Conservation (phyloP, 1,140 invertebrate species). For the Eriosoma lanigerum region DNA sequence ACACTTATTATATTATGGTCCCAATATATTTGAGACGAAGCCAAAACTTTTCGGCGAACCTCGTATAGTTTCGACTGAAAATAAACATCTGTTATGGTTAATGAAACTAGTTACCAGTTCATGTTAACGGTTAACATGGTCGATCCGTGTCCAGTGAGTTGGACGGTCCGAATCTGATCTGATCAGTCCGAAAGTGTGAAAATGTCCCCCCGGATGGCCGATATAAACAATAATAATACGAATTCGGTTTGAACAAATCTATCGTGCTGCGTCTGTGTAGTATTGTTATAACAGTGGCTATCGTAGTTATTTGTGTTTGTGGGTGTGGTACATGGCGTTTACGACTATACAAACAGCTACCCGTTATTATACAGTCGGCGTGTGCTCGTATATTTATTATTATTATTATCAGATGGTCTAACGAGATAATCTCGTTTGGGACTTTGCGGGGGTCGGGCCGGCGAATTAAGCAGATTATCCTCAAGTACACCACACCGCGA, state of each 20-base stretch:
- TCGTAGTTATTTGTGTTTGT: neutral
- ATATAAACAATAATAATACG: neutral
- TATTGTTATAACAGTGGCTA: too few relatives aligned
- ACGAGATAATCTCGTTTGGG: constrained; percentile 49
- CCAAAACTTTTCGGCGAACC: too few relatives aligned
- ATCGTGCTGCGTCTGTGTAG: neutral
- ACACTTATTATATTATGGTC: too few relatives aligned
- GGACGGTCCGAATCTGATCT: neutral
- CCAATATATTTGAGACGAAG: too few relatives aligned
- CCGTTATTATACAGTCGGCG: constrained; percentile 3
- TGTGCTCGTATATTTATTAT: neutral
- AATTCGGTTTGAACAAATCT: neutral
- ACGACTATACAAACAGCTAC: neutral
- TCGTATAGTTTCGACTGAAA: too few relatives aligned
- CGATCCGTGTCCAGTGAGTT: neutral
- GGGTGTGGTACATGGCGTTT: constrained; percentile 19
- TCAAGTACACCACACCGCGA: neutral
- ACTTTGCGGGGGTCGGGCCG: constrained; percentile 39
- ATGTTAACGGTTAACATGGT: neutral
- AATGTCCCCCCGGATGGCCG: neutral
- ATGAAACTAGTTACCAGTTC: too few relatives aligned
- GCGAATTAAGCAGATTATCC: constrained; percentile 49
- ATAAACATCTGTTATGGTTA: constrained; percentile 5
- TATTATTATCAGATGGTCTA: constrained; percentile 18
- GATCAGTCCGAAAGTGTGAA: constrained; percentile 4